Base-by-base conservation (phyloP, 2,113 vertebrate species). In the Coryphaenoides rupestris region DNA sequence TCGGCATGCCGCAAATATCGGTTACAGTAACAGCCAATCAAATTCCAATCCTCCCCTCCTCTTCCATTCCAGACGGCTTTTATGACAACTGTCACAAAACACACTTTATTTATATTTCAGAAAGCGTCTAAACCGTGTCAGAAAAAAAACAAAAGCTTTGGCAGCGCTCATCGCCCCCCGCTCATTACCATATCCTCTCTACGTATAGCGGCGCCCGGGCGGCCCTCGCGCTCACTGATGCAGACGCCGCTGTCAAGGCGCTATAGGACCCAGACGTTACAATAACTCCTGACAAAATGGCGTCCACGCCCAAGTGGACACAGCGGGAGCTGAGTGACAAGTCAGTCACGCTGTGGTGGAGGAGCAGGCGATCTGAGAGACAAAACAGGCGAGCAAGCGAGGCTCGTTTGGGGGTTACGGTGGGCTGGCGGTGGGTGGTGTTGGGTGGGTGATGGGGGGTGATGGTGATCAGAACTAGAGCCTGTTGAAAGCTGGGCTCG, bases 401-500 rank as follows among this genome's bases (percentile, higher is more conserved):
- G 58, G 24, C n/a, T n/a, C 33, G 33, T 40, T 40, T 40, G 2
- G 33, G 9, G 33, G 33, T 40, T 40, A 40, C 13, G 33, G 33
- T 7, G 33, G 33, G n/a, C n/a, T n/a, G n/a, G n/a, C n/a, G n/a
- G n/a, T n/a, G 9, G 33, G 33, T 33, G 28, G 28, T 33, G 28
- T 10, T 33, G 5, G 28, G 28, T 40, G 33, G 33, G 33, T 71
- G 17, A 45, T 70, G 61, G 69, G 33, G n/a, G 33, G 7, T 40
- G 33, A 40, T 40, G 33, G 33, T 64, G 79, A 84, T 81, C 74
- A 46, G 69, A 61, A 82, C 74, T 75, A 63, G 69, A 64, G 73
- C 78, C 69, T 74, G 68, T 72, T n/a, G 74, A 82, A 85, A 83
- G 72, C 73, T 68, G 16, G 40, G 73, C 73, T 83, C 69, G 33